Evolutionary conservation across 2,113 vertebrate species (phyloP).

Genomic region (Anhinga rufa): DNA sequence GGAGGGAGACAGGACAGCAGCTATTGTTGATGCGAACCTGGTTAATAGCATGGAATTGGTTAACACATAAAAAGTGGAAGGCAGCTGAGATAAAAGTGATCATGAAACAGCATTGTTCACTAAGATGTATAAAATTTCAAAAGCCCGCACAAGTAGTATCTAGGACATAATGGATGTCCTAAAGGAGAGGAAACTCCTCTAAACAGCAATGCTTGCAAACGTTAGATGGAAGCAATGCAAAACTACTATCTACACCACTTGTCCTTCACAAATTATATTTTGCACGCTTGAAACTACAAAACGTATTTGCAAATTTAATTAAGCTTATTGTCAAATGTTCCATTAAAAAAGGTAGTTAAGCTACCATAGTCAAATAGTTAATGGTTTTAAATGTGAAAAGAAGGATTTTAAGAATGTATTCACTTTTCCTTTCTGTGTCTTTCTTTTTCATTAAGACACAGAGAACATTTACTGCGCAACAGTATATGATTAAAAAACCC

Average conservation of each 20-base stretch:
- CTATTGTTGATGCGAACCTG: not conserved
- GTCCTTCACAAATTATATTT: not conserved
- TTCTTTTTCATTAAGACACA: not conserved
- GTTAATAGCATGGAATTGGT: not conserved
- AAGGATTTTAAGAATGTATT: not conserved
- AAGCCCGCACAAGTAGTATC: not conserved
- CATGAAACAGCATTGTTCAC: not conserved
- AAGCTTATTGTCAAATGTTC: not conserved
- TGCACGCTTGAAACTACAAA: not conserved
- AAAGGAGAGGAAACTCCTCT: not conserved
- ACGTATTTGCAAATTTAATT: not conserved
- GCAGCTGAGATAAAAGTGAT: not conserved
- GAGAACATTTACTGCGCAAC: not conserved
- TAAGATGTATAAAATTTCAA: not conserved
- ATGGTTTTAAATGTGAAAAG: not conserved
- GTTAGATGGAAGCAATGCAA: not conserved
- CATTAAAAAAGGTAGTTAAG: not conserved
- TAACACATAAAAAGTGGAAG: not conserved
- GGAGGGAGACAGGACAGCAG: not conserved
- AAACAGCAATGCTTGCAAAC: not conserved
- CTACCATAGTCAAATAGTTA: not conserved
- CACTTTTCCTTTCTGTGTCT: not conserved
- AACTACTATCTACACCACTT: not conserved
- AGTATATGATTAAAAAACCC: not conserved
- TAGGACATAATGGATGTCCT: not conserved